phyloP scores from a whole-genome alignment of 2,113 vertebrate species.

The Osmerus mordax region DNA sequence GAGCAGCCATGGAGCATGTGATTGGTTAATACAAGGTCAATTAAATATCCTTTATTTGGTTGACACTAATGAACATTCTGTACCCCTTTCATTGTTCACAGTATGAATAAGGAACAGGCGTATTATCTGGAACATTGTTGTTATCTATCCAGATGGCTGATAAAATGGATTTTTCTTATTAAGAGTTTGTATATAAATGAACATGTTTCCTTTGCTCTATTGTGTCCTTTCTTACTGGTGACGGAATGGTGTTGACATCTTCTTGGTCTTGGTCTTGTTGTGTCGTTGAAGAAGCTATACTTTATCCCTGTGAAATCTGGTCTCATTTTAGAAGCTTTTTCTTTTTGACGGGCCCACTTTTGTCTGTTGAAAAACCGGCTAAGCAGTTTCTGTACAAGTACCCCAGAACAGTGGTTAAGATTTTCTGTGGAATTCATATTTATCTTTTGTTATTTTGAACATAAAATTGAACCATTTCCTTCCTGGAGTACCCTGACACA shows the following conservation, averaged over 20 bases:
- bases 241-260: neutral
- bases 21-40: neutral
- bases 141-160: no score
- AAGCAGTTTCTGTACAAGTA: slow-evolving; percentile 18
- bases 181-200: neutral
- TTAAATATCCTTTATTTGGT: neutral
- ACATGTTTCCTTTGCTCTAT: neutral
- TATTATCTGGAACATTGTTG: slow-evolving; percentile 2
- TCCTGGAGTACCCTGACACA: neutral
- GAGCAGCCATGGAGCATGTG: neutral
- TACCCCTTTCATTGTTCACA: neutral
- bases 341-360: slow-evolving; percentile 33
- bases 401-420: slow-evolving; percentile 13
- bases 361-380: slow-evolving; percentile 39
- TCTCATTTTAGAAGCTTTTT: slow-evolving; percentile 10
- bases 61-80: neutral
- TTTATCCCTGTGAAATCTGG: neutral
- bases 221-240: neutral
- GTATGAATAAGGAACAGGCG: neutral
- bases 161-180: neutral
- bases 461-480: slow-evolving; percentile 6
- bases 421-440: slow-evolving; percentile 26
- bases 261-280: neutral
- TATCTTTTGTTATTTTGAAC: neutral
- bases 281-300: neutral